Percentiles rank a stretch among this genome's conserved stretches.
Conservation (phyloP, 1,140 invertebrate genomes). For the Nasonia vitripennis region DNA sequence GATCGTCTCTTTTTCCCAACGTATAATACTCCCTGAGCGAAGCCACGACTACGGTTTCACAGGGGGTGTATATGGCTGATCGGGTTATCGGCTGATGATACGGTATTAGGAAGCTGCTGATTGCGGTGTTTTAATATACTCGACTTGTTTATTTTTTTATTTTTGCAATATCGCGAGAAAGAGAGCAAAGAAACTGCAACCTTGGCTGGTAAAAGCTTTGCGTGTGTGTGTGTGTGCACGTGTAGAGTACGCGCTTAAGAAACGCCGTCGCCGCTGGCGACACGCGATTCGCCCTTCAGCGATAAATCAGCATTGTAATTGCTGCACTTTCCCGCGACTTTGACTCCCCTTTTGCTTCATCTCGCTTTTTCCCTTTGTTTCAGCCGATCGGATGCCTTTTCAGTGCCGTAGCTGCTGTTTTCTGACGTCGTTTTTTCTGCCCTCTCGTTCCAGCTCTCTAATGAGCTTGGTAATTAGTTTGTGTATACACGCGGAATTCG, state of each 20-base stretch:
- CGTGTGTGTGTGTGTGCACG: not conserved
- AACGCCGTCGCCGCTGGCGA: constrained; percentile 22
- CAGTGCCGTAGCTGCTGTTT: not conserved
- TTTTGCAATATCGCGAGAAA: too few species aligned
- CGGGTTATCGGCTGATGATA: not conserved
- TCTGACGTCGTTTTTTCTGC: not conserved
- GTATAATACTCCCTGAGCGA: not conserved
- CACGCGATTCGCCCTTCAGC: constrained; percentile 58
- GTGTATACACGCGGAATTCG: not conserved
- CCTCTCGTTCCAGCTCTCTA: not conserved
- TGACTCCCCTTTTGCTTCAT: not conserved
- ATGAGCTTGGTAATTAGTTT: not conserved
- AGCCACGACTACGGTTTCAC: not conserved
- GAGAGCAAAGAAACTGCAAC: not conserved
- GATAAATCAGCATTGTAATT: constrained; percentile 62
- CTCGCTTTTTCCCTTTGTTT: constrained; percentile 4
- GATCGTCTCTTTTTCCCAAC: not conserved
- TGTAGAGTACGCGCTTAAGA: constrained; percentile 9
- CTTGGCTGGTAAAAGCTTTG: not conserved
- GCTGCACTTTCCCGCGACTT: constrained; percentile 56
- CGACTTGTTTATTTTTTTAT: too few species aligned
- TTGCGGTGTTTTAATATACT: not conserved
- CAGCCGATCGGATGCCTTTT: not conserved
- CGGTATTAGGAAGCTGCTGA: not conserved
- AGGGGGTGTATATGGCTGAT: not conserved